Base-by-base conservation (phyloP, 37 sponge, comb jelly and placozoan genomes). In the Chondrosia reniformis region DNA sequence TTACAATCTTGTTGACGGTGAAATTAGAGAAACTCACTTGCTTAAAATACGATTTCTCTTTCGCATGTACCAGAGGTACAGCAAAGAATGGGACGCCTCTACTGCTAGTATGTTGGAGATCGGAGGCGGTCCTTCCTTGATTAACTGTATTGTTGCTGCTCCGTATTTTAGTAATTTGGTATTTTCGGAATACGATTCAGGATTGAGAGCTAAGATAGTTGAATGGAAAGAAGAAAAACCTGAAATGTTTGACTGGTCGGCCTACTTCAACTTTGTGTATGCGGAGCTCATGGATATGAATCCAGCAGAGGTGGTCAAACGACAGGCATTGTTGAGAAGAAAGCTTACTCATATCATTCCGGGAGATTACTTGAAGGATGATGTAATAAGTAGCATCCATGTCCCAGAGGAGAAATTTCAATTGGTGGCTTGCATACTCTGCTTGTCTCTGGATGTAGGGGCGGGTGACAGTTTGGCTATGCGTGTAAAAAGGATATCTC, bases 321-420 rank as follows among this genome's bases (percentile, higher is more conserved):
- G 67, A 4, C 21, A 66, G 17, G 38, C 32, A 66, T 19, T 37
- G 30, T 4, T 66, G 9, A 36, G 67, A 37, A 36, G 17, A 19
- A 66, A 66, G 30, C 5, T 66, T 19, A 31, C 38, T 9, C 39
- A 5, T 31, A 66, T 66, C 9, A 40, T 36, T 9, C 67, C 5
- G 6, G 32, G 67, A 8, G 67, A 66, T 30, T 5, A 37, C 19
- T 37, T 21, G 17, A 66, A 37, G 67, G 7, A 10, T 21, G 67
- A 19, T 37, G 21, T 66, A 31, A 66, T 66, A 37, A 19, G 17
- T 40, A 36, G 39, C 6, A 66, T 7, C 3, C 30, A 37, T 37
- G 67, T 66, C 39, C 67, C 67, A 5, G 67, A 66, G 36, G 38
- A 40, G 7, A 40, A 40, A 21, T 66, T 66, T 19, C 39, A 66